Conservation (phyloP, 2,888 invertebrate genomes). For the Synanthedon andrenaeformis region DNA sequence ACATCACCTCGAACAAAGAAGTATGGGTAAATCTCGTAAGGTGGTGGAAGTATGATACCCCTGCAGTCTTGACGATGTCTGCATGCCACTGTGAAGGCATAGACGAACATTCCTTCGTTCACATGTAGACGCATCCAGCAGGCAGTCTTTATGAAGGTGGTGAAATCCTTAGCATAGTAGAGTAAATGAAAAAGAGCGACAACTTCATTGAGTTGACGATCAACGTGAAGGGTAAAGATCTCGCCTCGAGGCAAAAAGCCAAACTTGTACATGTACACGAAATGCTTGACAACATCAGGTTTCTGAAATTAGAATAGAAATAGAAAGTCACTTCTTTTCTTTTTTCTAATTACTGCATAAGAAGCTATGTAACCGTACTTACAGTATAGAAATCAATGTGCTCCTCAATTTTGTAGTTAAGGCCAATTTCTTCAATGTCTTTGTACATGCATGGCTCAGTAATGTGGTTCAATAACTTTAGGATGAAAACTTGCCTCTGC, state of each 20-base stretch:
- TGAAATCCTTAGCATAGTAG: slow-evolving; percentile 65
- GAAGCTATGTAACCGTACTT: slow-evolving; percentile 11
- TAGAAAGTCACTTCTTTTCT: no score
- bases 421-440: slow-evolving; percentile 51
- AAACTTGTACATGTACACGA: slow-evolving; percentile 61
- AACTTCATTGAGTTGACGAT: slow-evolving; percentile 62
- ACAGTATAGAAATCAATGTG: slow-evolving; percentile 43
- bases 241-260: slow-evolving; percentile 70
- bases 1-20: slow-evolving; percentile 76
- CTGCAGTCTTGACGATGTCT: slow-evolving; percentile 64
- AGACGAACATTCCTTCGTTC: slow-evolving; percentile 71
- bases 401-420: slow-evolving; percentile 50
- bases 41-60: slow-evolving; percentile 65
- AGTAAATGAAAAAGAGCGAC: slow-evolving; percentile 65
- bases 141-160: slow-evolving; percentile 59
- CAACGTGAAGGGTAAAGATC: slow-evolving; percentile 60
- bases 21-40: slow-evolving; percentile 74
- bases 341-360: no score
- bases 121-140: slow-evolving; percentile 63
- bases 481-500: slow-evolving; percentile 53
- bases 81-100: slow-evolving; percentile 63
- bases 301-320: slow-evolving; percentile 40
- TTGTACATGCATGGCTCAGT: slow-evolving; percentile 58
- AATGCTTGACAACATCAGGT: slow-evolving; percentile 68
- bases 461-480: slow-evolving; percentile 65